Percentiles rank a stretch among this genome's conserved stretches.
phyloP scores from a whole-genome alignment of 2,113 vertebrate species.

The Dunckerocampus dactyliophorus region DNA sequence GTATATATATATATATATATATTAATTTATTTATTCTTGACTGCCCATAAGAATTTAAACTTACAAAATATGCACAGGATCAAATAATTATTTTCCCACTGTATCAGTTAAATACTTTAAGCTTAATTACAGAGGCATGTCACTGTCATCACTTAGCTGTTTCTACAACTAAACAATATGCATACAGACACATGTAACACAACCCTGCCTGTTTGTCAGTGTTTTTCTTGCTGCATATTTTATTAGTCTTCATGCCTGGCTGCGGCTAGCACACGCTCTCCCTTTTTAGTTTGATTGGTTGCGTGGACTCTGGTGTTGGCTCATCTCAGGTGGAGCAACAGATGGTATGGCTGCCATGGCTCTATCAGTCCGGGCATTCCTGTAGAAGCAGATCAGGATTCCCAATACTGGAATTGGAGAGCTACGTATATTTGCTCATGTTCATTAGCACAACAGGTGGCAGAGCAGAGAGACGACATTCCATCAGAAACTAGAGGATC shows the following conservation, averaged over 20 bases:
- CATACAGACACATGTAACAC: constrained; percentile 58
- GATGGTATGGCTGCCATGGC: constrained; percentile 56
- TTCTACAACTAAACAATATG: constrained; percentile 15
- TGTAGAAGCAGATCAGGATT: constrained; percentile 57
- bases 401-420: constrained; percentile 50
- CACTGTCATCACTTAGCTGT: constrained; percentile 15
- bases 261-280: constrained; percentile 50
- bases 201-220: constrained; percentile 51
- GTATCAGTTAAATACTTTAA: background rate
- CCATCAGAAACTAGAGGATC: constrained; percentile 55
- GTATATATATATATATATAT: too few relatives aligned
- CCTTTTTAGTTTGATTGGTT: constrained; percentile 55
- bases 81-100: too few relatives aligned
- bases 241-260: constrained; percentile 67
- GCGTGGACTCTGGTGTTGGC: constrained; percentile 43
- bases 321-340: constrained; percentile 66
- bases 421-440: constrained; percentile 31
- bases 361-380: constrained; percentile 62
- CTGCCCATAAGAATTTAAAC: too few relatives aligned
- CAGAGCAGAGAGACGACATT: constrained; percentile 49
- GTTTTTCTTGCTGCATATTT: constrained; percentile 73
- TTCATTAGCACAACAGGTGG: constrained; percentile 54
- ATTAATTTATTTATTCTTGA: too few relatives aligned
- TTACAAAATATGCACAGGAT: too few relatives aligned
- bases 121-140: background rate